Conservation (phyloP, 2,888 invertebrate genomes). For the Hofmannophila pseudospretella region DNA sequence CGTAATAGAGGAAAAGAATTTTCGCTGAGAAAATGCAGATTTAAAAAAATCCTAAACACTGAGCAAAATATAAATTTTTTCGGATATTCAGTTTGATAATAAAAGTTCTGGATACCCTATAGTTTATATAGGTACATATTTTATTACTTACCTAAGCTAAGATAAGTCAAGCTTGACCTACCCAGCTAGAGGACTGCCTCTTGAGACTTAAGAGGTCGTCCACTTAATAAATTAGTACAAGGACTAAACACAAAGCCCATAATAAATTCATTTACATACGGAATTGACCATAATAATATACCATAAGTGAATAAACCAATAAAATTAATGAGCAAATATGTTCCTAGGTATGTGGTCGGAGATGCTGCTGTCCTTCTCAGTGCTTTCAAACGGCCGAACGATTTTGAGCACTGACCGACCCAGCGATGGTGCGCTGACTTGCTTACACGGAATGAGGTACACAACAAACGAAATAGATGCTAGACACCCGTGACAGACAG, state of each 20-base stretch:
- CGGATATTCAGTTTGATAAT: no score
- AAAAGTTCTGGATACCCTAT: no score
- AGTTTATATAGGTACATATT: no score
- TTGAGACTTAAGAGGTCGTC: neutral
- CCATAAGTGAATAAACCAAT: neutral
- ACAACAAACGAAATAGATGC: neutral
- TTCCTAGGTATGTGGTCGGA: constrained; percentile 64
- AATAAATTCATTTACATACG: constrained; percentile 9
- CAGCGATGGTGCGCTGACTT: constrained; percentile 82
- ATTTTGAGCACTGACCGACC: constrained; percentile 84
- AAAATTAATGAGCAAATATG: neutral
- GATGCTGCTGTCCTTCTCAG: constrained; percentile 85
- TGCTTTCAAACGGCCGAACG: constrained; percentile 84
- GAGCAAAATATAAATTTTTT: no score
- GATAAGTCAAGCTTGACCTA: no score
- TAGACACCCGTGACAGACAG: no score
- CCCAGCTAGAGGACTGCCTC: neutral
- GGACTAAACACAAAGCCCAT: neutral
- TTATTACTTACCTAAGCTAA: no score
- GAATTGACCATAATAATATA: neutral
- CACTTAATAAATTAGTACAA: constrained; percentile 11
- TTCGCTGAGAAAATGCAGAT: no score
- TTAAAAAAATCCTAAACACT: no score
- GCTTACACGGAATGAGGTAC: constrained; percentile 85
- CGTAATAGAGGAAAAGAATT: no score